Conservation (phyloP, 2,113 vertebrate genomes). For the Notarius lentiginosus region DNA sequence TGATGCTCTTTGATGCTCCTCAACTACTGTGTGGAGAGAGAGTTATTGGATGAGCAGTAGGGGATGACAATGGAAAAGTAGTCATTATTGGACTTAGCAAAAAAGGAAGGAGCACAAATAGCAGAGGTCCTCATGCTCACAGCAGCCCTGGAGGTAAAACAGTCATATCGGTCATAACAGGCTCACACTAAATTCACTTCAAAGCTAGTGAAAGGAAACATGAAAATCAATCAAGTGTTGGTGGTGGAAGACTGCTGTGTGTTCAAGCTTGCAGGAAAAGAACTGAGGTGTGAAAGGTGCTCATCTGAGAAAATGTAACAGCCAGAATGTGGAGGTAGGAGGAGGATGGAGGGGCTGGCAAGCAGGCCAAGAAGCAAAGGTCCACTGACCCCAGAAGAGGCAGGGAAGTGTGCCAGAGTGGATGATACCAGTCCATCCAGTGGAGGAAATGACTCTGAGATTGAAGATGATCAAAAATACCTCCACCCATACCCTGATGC, state of each 20-base stretch:
- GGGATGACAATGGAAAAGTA: not conserved
- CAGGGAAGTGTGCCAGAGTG: not conserved
- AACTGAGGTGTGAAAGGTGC: not conserved
- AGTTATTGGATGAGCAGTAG: not conserved
- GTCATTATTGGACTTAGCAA: not conserved
- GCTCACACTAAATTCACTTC: conserved; percentile 7
- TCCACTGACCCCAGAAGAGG: not conserved
- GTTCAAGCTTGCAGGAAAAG: not conserved
- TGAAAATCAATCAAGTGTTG: not conserved
- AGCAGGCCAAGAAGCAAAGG: not conserved
- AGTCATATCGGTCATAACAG: not conserved
- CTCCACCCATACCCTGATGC: not conserved
- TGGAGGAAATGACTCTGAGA: not conserved
- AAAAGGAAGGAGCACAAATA: not conserved
- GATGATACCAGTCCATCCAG: not conserved
- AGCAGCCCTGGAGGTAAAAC: conserved; percentile 1
- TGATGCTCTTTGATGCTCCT: not conserved
- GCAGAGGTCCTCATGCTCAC: not conserved
- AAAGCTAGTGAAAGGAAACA: not conserved
- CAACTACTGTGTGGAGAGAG: not conserved
- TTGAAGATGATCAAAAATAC: not conserved
- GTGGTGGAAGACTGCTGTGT: not conserved
- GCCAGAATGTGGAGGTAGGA: not conserved
- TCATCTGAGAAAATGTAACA: not conserved
- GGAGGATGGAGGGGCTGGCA: not conserved